phyloP scores from a whole-genome alignment of 1,140 invertebrate genomes.

The Copidosoma floridanum region DNA sequence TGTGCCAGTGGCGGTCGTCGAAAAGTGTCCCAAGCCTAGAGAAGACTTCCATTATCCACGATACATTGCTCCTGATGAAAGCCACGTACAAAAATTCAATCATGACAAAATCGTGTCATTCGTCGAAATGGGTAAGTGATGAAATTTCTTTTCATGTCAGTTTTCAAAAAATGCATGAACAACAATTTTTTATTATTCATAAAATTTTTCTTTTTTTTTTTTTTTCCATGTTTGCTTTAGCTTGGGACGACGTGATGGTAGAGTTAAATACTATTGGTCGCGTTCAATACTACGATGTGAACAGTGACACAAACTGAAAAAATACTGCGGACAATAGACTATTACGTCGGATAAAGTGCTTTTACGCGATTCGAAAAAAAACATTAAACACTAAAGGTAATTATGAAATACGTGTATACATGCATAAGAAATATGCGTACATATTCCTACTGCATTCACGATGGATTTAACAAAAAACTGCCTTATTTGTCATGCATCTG shows the following conservation, averaged over 20 bases:
- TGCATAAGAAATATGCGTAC: neutral
- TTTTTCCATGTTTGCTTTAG: conserved; percentile 32
- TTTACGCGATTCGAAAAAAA: conserved; percentile 25
- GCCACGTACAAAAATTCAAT: conserved; percentile 53
- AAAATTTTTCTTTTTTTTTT: conserved; percentile 25
- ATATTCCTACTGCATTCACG: conserved; percentile 18
- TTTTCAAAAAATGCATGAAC: neutral
- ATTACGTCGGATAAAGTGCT: conserved; percentile 36
- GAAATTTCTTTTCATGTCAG: neutral
- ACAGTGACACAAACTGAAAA: conserved; percentile 49
- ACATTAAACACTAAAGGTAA: conserved; percentile 10
- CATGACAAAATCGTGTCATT: conserved; percentile 66
- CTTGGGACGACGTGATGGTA: conserved; percentile 51
- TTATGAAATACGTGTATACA: conserved; percentile 7
- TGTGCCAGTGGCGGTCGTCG: conserved; percentile 6
- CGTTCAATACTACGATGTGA: conserved; percentile 52
- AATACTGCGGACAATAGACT: conserved; percentile 29
- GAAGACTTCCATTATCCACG: conserved; percentile 51
- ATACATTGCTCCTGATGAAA: conserved; percentile 55
- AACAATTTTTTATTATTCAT: neutral
- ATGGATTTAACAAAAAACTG: conserved; percentile 23
- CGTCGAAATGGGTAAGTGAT: conserved; percentile 62
- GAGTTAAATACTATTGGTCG: conserved; percentile 47
- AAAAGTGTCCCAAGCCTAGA: conserved; percentile 37
- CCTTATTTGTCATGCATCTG: conserved; percentile 23